Base-by-base conservation (phyloP, 2,888 invertebrate genomes). In the Invenusta paracnida region DNA sequence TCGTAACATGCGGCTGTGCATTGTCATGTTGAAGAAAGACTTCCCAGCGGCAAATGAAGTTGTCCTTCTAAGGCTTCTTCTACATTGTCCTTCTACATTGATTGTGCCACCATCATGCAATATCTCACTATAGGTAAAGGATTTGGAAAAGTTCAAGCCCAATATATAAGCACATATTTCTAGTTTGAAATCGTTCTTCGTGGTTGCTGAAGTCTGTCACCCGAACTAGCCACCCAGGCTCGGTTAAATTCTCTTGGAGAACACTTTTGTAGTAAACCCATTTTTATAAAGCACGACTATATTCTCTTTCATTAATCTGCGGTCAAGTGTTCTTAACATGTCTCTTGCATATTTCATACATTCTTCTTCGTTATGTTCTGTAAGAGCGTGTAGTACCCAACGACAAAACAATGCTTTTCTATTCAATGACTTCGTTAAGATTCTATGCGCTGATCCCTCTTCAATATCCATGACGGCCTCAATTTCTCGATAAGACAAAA, bases 131-230 rank as follows among this genome's bases (percentile, higher is more conserved):
- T 73, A 73, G 23, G 73, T 73, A 73, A 23, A 73, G 2, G 73
- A 73, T 25, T 73, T 73, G 2, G 23, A 73, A 73, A 73, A 73
- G 17, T 73, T 2, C 73, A 73, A n/a, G 73, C 11, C 73, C 73
- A 23, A 23, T 23, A 73, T n/a, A n/a, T 73, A 5, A 73, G 73
- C 73, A 73, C 23, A 73, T 13, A 5, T 23, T 73, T 73, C 27
- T 25, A n/a, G 73, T 73, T 23, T 23, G 73, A 73, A 73, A 73
- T 73, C 27, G 73, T 73, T 23, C 73, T 73, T 73, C 25, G 73
- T 73, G 73, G 23, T 73, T 73, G 73, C n/a, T 73, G 73, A 23
- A 23, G 73, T 73, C 73, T 73, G 73, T 73, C 73, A 73, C 73
- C n/a, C n/a, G n/a, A n/a, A n/a, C n/a, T n/a, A n/a, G n/a, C n/a